phyloP scores from a whole-genome alignment of 2,797 vertebrate species.

The Pyrocephalus nanus region DNA sequence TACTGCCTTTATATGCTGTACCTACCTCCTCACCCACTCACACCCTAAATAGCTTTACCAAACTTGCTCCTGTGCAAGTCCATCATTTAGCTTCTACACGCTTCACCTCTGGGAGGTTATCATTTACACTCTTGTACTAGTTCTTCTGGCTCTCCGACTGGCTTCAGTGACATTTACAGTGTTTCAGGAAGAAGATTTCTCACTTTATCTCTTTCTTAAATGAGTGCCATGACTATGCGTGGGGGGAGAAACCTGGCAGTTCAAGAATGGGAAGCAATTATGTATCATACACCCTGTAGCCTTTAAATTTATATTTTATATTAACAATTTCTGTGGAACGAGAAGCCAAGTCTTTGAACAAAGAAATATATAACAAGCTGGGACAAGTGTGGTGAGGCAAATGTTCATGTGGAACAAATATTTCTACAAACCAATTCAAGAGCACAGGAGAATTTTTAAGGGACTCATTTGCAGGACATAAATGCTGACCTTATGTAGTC shows the following conservation, averaged over 20 bases:
- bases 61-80: not conserved
- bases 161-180: not conserved
- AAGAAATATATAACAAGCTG: slow-evolving; percentile 60
- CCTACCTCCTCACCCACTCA: not conserved
- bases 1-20: not conserved
- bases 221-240: not conserved
- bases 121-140: not conserved
- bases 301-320: slow-evolving; percentile 55
- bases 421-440: slow-evolving; percentile 62
- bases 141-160: not conserved
- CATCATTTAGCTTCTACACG: not conserved
- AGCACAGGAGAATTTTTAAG: slow-evolving; percentile 49
- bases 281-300: slow-evolving; percentile 13
- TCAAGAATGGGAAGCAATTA: slow-evolving; percentile 39
- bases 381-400: slow-evolving; percentile 64
- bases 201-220: not conserved
- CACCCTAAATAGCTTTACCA: not conserved
- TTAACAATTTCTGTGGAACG: slow-evolving; percentile 39
- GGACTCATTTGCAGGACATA: slow-evolving; percentile 48
- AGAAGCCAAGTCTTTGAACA: slow-evolving; percentile 64
- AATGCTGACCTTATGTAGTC: slow-evolving; percentile 57
- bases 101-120: not conserved
- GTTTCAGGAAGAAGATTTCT: not conserved
- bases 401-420: slow-evolving; percentile 69
- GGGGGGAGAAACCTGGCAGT: not conserved